A percentile compares a stretch with the other conserved stretches of the same genome.
These are phyloP conservation scores for Ferdinandea cuprea DNA, from an alignment of 2,888 invertebrate genomes.

Conservation along the genomic window DNA sequence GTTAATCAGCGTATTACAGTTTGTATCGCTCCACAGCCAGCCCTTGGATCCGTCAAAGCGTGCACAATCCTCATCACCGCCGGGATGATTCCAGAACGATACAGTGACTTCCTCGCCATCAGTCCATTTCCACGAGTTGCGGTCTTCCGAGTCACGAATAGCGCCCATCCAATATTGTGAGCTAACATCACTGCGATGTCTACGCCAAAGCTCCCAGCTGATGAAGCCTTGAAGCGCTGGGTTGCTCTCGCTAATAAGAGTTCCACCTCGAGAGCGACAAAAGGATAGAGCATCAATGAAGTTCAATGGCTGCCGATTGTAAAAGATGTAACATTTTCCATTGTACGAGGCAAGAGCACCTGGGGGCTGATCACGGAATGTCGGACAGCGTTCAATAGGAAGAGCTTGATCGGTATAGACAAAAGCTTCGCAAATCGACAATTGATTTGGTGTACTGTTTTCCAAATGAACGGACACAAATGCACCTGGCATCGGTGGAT, in stretches of 20 bases:
- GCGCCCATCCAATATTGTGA: slow-evolving; percentile 98
- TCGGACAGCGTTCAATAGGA: slow-evolving; percentile 95
- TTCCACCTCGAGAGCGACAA: slow-evolving; percentile 92
- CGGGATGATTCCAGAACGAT: slow-evolving; percentile 95
- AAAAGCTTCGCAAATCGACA: slow-evolving; percentile 96
- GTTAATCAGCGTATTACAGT: slow-evolving; percentile 92
- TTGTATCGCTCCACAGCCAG: slow-evolving; percentile 97
- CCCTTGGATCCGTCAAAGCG: slow-evolving; percentile 96
- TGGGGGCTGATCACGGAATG: slow-evolving; percentile 95
- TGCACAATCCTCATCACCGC: slow-evolving; percentile 92
- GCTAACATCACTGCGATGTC: slow-evolving; percentile 94
- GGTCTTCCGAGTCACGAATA: slow-evolving; percentile 90
- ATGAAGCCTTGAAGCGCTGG: slow-evolving; percentile 96
- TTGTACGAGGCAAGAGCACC: slow-evolving; percentile 97
- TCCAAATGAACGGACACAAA: slow-evolving; percentile 96
- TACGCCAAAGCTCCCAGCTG: slow-evolving; percentile 96
- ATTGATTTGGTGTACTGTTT: slow-evolving; percentile 88
- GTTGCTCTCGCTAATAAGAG: slow-evolving; percentile 95
- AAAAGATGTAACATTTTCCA: slow-evolving; percentile 97
- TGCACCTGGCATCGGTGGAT: slow-evolving; percentile 97
- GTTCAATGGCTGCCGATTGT: slow-evolving; percentile 91
- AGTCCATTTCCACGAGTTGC: slow-evolving; percentile 94
- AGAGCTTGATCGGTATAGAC: slow-evolving; percentile 96
- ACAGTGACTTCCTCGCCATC: slow-evolving; percentile 94
- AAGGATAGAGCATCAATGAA: slow-evolving; percentile 92